Evolutionary conservation across 2,888 invertebrate species (phyloP), one percentile per base, ranked within the genome.

Genomic region (Geophilus truncorum): DNA sequence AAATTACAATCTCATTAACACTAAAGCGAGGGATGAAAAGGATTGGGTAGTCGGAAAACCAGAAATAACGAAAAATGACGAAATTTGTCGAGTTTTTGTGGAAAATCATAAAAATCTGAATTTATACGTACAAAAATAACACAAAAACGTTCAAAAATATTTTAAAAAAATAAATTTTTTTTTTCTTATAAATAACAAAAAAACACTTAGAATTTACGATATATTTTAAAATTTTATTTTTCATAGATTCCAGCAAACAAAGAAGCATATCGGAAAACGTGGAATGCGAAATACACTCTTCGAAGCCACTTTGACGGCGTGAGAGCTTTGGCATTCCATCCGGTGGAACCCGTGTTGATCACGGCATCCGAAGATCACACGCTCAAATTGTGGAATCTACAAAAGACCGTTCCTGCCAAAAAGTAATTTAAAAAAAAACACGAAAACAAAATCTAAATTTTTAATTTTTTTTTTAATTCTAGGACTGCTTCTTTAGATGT

Each of bases 301-400:
- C 92, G 95, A 84, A 95, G 95, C 86, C 96, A 97, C 89, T 97
- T 96, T 86, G 96, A 97, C 86, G 94, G 94, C 85, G 94, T 96
- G 76, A 91, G 96, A 85, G 94, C 96, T 82, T 89, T 97, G 81
- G 95, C 95, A 84, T 97, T 97, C 90, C 96, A 96, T 89, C 97
- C 98, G 80, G 93, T 93, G 83, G 98, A 98, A 87, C 94, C 97
- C 81, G 96, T 98, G 81, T 90, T 99, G 82, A 95, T 99, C 86
- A 98, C 99, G 32, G 98, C 97, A 51, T 97, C 97, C 81, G 99
- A 99, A 88, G 99, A 99, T 90, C 97, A 98, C 88, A 98, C 98
- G 78, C 90, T 99, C 70, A 99, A 99, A 89, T 89, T 99, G 86
- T 99, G 99, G 99, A 99, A 99, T 90, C 90, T 99, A 84, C 97